Conservation (phyloP, 2,113 vertebrate genomes). For the Hyla sarda region DNA sequence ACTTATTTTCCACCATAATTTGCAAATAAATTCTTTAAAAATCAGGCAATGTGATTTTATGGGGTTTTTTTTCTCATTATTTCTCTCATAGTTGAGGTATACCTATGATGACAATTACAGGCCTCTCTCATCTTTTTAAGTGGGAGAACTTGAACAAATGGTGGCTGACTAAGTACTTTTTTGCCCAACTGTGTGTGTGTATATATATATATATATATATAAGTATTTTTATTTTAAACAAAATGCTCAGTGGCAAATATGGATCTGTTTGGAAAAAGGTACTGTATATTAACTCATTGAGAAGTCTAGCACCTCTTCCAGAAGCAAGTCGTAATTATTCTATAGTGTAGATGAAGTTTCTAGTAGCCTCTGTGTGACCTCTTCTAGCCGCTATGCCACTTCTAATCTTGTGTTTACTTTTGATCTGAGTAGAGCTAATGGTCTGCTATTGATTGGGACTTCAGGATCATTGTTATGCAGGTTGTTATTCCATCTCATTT, state of each 20-base stretch:
- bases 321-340: slow-evolving; percentile 19
- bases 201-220: no score
- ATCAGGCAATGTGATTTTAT: no score
- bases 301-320: background rate
- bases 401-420: slow-evolving; percentile 54
- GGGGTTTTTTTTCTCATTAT: no score
- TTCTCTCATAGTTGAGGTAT: no score
- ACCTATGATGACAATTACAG: no score
- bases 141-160: no score
- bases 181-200: no score
- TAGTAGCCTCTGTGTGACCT: slow-evolving; percentile 40
- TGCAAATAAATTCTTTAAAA: no score
- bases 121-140: no score
- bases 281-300: background rate
- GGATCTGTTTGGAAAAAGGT: background rate
- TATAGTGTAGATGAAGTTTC: background rate
- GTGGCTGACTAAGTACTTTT: no score
- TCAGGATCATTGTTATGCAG: slow-evolving; percentile 59
- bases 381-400: slow-evolving; percentile 44
- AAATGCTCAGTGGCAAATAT: background rate
- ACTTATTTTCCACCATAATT: no score
- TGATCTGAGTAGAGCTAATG: slow-evolving; percentile 56
- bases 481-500: slow-evolving; percentile 52
- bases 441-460: slow-evolving; percentile 60
- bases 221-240: background rate